Evolutionary conservation across 64 coral and sea anemone species (phyloP), one percentile per base, ranked within the genome.

Genomic region (Astreopora myriophthalma): DNA sequence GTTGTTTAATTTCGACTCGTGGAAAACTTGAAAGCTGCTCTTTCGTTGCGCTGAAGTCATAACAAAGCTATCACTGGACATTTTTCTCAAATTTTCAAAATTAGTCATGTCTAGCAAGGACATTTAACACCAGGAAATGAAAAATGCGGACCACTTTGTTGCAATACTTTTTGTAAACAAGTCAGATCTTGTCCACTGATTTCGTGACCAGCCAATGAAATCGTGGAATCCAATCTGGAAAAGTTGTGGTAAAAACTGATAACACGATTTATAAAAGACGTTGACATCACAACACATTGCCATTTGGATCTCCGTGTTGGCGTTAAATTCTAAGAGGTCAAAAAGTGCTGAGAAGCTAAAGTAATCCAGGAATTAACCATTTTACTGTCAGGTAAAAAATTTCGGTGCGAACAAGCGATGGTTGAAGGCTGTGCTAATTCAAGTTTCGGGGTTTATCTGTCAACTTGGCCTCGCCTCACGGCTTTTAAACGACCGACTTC

Each of bases 21-120:
- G n/a, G n/a, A n/a, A n/a, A n/a, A n/a, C n/a, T n/a, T n/a, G n/a
- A n/a, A 26, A 1, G 8, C 44, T 20, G 36, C 20, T 29, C 11
- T 75, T 42, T 52, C 44, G 11, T 30, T 3, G 7, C 30, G 3
- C 24, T 76, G 13, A 51, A n/a, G 40, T 52, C 57, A 64, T 14
- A 64, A 64, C 8, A 55, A 57, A 10, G 32, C 38, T 38, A 38
- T 64, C 20, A 17, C 17, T 5, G 23, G 6, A 37, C 20, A 34
- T n/a, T 22, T 37, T 60, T 19, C 3, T 31, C 25, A 29, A 25
- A 40, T 14, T 55, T 79, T 79, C 29, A 29, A 26, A 34, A 28
- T 29, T 80, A 80, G 60, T 80, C 44, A 51, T n/a, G 76, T 80
- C 74, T 76, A n/a, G n/a, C n/a, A n/a, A n/a, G n/a, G n/a, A n/a